Base-by-base conservation (phyloP, 2,888 invertebrate genomes). In the Rambutsinella grinnellia region DNA sequence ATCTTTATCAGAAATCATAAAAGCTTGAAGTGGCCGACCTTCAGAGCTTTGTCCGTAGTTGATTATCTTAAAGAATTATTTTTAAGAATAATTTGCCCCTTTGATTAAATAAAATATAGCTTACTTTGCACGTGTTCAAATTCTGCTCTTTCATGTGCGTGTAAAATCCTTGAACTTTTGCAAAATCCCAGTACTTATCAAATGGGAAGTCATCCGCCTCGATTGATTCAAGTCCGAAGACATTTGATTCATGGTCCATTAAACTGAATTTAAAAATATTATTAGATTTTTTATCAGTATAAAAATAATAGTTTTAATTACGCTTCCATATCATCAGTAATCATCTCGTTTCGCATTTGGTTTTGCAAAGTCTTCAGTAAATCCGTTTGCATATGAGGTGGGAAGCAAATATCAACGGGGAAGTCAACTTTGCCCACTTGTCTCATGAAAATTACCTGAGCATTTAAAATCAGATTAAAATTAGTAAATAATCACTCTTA, bases 331-430 rank as follows among this genome's bases (percentile, higher is more conserved):
- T 72, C 60, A 10, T 58, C 21, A 8, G 36, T 46, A 5, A 66
- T 15, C 1, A 66, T 24, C 0, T 27, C n/a, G 15, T 13, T 28
- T 49, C 24, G 6, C 66, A 72, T 66, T 44, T 36, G n/a, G 3
- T 19, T 21, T 2, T 15, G 23, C 6, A 72, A 15, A 0, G 3
- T 6, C 2, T 36, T 19, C 13, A 36, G 8, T 2, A 66, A 13
- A 28, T 72, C 72, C 21, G n/a, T 17, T 56, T 62, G 65, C 2
- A 72, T 47, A 54, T 65, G 65, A 13, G 72, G 65, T 3, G 72
- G 58, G n/a, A 66, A 24, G 2, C 51, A 3, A 1, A 72, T 28
- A 26, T 72, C 72, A 1, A 58, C 51, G 0, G 58, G 23, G 1
- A 15, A 2, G n/a, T 60, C 60, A 17, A 28, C 15, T 6, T 47